Conservation (phyloP, 1,140 invertebrate genomes). For the Nixonia krombeini region DNA sequence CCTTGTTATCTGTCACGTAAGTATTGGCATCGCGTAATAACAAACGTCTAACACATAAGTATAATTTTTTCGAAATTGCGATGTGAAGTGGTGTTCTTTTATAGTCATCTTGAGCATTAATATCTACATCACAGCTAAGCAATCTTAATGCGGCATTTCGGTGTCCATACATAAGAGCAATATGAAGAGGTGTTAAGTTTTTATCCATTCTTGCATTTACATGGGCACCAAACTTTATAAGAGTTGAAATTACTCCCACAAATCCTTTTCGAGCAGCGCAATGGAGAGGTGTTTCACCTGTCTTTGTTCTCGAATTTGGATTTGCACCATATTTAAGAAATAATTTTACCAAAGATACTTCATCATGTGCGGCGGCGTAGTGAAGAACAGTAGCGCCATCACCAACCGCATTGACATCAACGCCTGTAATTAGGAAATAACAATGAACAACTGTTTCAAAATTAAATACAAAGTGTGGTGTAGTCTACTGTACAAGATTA, state of each 20-base stretch:
- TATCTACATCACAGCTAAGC: not conserved
- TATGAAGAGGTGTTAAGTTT: not conserved
- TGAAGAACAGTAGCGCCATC: too few relatives aligned
- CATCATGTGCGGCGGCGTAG: not conserved
- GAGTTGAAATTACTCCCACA: not conserved
- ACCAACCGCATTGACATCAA: too few relatives aligned
- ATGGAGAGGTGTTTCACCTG: not conserved
- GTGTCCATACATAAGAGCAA: not conserved
- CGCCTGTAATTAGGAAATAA: too few relatives aligned
- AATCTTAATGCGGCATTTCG: not conserved
- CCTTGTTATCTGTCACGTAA: not conserved
- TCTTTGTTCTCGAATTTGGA: not conserved
- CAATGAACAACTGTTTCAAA: too few relatives aligned
- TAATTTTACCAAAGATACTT: not conserved
- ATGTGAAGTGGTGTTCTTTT: not conserved
- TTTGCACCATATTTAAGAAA: not conserved
- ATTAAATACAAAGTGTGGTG: too few relatives aligned
- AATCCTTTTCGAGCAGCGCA: not conserved
- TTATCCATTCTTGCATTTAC: not conserved
- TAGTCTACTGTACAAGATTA: too few relatives aligned
- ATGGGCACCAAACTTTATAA: not conserved
- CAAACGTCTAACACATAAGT: too few relatives aligned
- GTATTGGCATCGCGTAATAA: too few relatives aligned
- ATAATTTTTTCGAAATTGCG: not conserved
- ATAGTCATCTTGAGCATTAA: not conserved